Evolutionary conservation across 2,888 invertebrate species (phyloP), one percentile per base, ranked within the genome.

Genomic region (Eristalinus sepulchralis): DNA sequence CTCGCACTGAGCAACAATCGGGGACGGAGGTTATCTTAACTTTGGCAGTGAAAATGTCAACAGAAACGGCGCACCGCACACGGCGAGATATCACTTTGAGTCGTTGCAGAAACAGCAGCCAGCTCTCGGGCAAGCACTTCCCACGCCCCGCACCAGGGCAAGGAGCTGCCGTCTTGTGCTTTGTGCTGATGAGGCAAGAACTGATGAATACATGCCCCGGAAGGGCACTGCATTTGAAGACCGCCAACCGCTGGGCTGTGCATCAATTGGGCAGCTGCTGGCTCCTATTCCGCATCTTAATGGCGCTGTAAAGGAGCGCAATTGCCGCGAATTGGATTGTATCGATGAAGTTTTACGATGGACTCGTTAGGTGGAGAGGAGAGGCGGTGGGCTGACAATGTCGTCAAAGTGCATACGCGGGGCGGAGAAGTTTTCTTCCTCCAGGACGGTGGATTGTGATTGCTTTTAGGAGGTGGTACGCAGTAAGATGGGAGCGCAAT

Each of bases 21-120:
- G 17, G 27, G 5, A 27, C 5, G 17, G 17, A 47, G 47, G 70
- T 66, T 80, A 75, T 71, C 24, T 53, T 70, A 84, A 76, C 70
- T 84, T 63, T 71, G 70, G 39, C 55, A 75, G 75, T 75, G 70
- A 80, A 84, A 80, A 75, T 84, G 59, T 84, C 83, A 71, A 80
- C 80, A 66, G 33, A 77, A 66, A 57, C 53, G n/a, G 62, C 13
- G 62, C 13, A 39, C 47, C 66, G 31, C 11, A 57, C 60, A 34
- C 55, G 67, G 57, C 66, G 57, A 75, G 80, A 39, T 75, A 84
- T 75, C 75, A 80, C 70, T 80, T 80, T 83, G 83, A 76, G 78
- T 68, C 78, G 78, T 83, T 84, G 75, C 63, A 79, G 17, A 64
- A 1, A n/a, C 22, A 47, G 39, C 39, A 34, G 27, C 11, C 27